phyloP scores from a whole-genome alignment of 2,113 vertebrate species.

The Axis porcinus region DNA sequence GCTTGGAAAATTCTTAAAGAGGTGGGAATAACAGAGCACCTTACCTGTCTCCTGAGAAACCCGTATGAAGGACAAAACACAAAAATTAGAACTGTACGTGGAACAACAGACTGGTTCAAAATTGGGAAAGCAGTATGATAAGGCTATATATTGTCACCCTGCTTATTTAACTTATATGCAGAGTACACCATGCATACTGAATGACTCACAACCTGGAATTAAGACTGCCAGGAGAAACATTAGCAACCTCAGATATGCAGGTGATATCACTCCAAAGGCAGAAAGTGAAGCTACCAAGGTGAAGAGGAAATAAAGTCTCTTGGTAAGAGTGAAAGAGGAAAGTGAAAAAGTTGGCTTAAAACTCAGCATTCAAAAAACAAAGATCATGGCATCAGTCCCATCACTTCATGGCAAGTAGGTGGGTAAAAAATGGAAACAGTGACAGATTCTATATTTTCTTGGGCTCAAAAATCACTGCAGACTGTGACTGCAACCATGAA shows the following conservation, averaged over 20 bases:
- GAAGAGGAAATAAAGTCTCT: background rate
- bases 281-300: background rate
- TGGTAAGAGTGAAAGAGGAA: background rate
- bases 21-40: background rate
- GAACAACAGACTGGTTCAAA: background rate
- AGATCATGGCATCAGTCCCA: background rate
- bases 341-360: background rate
- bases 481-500: background rate
- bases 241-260: background rate
- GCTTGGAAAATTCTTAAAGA: background rate
- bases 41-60: background rate
- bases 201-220: background rate
- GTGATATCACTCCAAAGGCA: background rate
- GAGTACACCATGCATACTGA: background rate
- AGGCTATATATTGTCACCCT: background rate
- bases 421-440: background rate
- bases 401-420: background rate
- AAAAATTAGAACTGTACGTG: background rate
- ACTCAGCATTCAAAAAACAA: background rate
- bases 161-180: background rate
- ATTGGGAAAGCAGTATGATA: background rate
- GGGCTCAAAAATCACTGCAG: rapidly evolving
- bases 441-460: background rate
- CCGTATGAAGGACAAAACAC: background rate
- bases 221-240: background rate